Conservation (phyloP, 2,113 vertebrate species). For the Periophthalmodon schlosseri region DNA sequence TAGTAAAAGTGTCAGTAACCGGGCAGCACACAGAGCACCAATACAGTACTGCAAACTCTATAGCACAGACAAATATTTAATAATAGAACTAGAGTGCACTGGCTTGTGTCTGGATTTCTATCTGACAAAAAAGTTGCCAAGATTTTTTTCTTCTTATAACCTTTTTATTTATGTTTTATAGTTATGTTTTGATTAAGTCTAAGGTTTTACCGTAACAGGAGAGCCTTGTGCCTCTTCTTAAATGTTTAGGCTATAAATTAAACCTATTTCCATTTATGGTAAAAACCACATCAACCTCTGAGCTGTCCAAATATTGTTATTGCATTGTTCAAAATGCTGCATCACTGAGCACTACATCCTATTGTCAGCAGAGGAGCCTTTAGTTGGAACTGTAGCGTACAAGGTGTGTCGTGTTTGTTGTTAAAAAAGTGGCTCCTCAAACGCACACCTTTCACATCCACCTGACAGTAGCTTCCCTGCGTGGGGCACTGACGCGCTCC, state of each 20-base stretch:
- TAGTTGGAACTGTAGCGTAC: not conserved
- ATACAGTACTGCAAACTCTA: not conserved
- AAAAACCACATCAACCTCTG: not conserved
- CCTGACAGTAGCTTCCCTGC: conserved; percentile 34
- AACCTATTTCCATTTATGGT: not conserved
- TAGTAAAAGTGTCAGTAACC: conserved; percentile 13
- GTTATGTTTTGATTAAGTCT: not conserved
- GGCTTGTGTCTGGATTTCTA: not conserved
- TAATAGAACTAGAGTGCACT: not conserved
- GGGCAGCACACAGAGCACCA: not conserved
- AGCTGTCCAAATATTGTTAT: not conserved
- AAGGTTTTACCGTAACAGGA: not conserved
- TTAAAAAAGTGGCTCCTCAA: not conserved
- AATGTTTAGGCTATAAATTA: not conserved
- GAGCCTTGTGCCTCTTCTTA: not conserved
- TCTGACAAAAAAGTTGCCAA: not conserved
- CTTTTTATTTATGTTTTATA: not conserved
- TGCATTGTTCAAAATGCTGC: not conserved
- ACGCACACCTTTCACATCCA: conserved; percentile 43
- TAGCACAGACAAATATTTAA: not conserved
- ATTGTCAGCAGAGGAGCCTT: too few species aligned
- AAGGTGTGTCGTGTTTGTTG: not conserved
- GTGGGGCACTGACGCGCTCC: not conserved
- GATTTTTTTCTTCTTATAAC: too few species aligned
- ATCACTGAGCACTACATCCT: not conserved